These are phyloP conservation scores for Lophotriccus pileatus DNA, from an alignment of 2,797 vertebrate genomes.

Conservation along the genomic window DNA sequence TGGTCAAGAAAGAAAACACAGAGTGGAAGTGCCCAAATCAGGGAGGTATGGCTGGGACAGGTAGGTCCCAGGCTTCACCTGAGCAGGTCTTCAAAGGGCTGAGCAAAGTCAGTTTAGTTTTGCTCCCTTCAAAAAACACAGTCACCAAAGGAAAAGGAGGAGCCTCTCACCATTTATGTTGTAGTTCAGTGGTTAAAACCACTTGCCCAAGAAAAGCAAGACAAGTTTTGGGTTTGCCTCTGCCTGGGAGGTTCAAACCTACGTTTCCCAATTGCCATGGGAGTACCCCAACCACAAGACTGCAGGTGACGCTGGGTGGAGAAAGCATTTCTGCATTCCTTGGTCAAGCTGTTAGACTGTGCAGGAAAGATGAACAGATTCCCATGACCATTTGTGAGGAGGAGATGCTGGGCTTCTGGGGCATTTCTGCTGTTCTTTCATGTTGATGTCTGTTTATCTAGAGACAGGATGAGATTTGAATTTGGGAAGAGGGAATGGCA, in stretches of 20 bases:
- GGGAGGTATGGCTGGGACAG: background rate
- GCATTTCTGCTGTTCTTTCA: background rate
- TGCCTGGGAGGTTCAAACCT: conserved; percentile 59
- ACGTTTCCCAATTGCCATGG: conserved; percentile 29
- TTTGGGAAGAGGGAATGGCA: background rate
- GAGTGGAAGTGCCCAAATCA: background rate
- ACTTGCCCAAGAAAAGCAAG: conserved; percentile 50
- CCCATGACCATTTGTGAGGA: conserved; percentile 1
- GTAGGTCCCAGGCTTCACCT: background rate
- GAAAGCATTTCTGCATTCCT: conserved; percentile 54
- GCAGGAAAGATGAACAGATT: conserved; percentile 10
- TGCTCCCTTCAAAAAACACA: conserved; percentile 8
- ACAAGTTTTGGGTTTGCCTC: conserved; percentile 28
- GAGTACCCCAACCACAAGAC: conserved; percentile 57
- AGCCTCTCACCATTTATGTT: conserved; percentile 10
- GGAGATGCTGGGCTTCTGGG: background rate
- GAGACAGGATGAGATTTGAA: background rate
- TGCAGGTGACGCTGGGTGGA: conserved; percentile 62
- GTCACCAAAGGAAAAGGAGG: conserved; percentile 56
- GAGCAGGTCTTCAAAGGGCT: conserved; percentile 37
- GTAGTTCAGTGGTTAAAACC: conserved; percentile 42
- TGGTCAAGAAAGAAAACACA: background rate
- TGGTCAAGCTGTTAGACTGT: conserved; percentile 2
- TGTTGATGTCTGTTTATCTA: background rate
- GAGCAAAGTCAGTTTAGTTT: conserved; percentile 3